phyloP scores from a whole-genome alignment of 2,113 vertebrate genomes.

The Actinemys pallida region DNA sequence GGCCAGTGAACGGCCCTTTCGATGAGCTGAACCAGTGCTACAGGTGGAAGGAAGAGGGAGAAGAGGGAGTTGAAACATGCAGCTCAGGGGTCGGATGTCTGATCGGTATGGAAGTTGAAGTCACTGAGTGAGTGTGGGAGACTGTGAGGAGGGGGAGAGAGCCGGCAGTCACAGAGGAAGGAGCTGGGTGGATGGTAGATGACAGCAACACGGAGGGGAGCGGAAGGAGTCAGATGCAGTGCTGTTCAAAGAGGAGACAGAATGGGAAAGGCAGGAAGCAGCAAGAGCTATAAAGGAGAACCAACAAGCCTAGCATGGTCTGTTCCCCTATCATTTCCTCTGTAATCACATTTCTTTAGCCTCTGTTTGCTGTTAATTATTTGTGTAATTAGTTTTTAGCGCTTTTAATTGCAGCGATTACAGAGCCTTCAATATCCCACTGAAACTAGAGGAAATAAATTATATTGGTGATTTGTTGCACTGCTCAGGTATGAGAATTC shows the following conservation, averaged over 20 bases:
- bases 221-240: neutral
- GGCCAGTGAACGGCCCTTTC: too few species aligned
- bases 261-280: neutral
- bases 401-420: neutral
- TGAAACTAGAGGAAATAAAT: neutral
- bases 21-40: too few species aligned
- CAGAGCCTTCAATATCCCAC: neutral
- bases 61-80: neutral
- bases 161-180: neutral
- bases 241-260: neutral
- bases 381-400: slow-evolving; percentile 6
- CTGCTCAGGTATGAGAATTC: neutral
- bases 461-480: neutral
- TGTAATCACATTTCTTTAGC: neutral
- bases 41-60: neutral
- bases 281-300: neutral
- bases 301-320: neutral
- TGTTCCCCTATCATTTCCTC: neutral
- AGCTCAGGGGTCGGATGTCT: too few species aligned
- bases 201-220: neutral
- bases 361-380: slow-evolving; percentile 5
- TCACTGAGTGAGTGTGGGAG: neutral
- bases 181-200: neutral
- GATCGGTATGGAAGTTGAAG: too few species aligned
- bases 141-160: neutral